Evolutionary conservation across 2,113 vertebrate genomes (phyloP).

Genomic region (Ameiurus melas): DNA sequence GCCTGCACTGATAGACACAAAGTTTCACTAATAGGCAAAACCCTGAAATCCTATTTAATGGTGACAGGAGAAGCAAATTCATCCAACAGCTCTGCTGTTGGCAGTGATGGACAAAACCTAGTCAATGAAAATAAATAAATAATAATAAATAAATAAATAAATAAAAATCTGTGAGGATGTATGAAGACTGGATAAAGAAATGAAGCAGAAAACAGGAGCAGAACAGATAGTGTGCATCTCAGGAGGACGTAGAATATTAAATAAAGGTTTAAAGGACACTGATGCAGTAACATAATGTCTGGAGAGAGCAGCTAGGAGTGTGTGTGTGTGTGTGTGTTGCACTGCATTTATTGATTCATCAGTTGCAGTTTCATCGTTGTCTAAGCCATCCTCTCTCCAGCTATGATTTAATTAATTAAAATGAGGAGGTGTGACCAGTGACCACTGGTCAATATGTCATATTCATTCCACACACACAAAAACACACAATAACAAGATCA

Average conservation of each 20-base stretch:
- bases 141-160: too few relatives aligned
- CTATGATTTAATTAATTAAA: slow-evolving; percentile 17
- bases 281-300: slow-evolving; percentile 22
- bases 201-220: background rate
- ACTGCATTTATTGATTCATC: background rate
- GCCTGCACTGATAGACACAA: background rate
- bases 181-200: background rate
- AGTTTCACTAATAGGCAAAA: background rate
- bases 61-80: background rate
- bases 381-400: slow-evolving; percentile 7
- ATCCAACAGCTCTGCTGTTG: background rate
- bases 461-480: background rate
- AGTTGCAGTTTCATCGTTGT: slow-evolving; percentile 14
- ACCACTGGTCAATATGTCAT: background rate
- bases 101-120: background rate
- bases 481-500: too few relatives aligned
- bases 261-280: slow-evolving; percentile 22
- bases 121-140: background rate
- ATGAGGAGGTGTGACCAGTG: background rate
- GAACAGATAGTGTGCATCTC: slow-evolving; percentile 3
- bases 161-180: background rate
- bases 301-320: background rate
- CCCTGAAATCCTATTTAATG: background rate
- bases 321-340: background rate
- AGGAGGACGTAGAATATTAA: background rate